phyloP scores from a whole-genome alignment of 2,113 vertebrate genomes.

The Leptodactylus fuscus region DNA sequence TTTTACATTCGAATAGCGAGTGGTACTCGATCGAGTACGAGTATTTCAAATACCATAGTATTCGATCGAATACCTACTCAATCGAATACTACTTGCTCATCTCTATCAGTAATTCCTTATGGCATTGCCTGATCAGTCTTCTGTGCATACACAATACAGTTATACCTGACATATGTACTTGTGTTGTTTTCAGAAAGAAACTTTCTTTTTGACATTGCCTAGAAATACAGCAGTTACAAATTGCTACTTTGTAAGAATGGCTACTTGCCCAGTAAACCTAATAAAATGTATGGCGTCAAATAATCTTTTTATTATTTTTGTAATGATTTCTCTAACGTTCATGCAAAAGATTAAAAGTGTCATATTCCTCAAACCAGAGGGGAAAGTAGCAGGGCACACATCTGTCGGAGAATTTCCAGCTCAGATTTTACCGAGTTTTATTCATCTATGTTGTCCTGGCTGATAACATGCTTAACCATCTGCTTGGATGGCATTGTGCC shows the following conservation, averaged over 20 bases:
- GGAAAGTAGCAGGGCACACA: slow-evolving; percentile 34
- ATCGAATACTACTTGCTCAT: no score
- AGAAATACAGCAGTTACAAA: background rate
- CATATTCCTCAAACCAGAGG: slow-evolving; percentile 51
- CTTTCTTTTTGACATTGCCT: slow-evolving; percentile 6
- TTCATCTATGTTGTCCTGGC: slow-evolving; percentile 47
- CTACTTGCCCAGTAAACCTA: slow-evolving; percentile 23
- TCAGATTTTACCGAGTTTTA: slow-evolving; percentile 26
- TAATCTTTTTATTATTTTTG: slow-evolving; percentile 38
- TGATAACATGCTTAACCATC: slow-evolving; percentile 56
- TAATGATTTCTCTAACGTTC: slow-evolving; percentile 34
- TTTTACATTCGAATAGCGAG: no score
- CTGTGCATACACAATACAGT: background rate
- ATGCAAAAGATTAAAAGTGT: slow-evolving; percentile 44
- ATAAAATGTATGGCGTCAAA: slow-evolving; percentile 4
- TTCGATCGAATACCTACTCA: no score
- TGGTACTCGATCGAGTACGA: no score
- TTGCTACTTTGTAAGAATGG: background rate
- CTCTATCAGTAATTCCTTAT: no score
- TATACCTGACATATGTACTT: background rate
- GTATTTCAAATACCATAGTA: no score
- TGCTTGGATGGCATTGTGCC: slow-evolving; percentile 54
- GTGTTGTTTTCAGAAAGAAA: background rate
- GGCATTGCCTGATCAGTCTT: no score
- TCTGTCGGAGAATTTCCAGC: slow-evolving; percentile 51